These are phyloP conservation scores for Stegodyphus mimosarum DNA, from an alignment of 1,140 invertebrate species.

Conservation along the genomic window DNA sequence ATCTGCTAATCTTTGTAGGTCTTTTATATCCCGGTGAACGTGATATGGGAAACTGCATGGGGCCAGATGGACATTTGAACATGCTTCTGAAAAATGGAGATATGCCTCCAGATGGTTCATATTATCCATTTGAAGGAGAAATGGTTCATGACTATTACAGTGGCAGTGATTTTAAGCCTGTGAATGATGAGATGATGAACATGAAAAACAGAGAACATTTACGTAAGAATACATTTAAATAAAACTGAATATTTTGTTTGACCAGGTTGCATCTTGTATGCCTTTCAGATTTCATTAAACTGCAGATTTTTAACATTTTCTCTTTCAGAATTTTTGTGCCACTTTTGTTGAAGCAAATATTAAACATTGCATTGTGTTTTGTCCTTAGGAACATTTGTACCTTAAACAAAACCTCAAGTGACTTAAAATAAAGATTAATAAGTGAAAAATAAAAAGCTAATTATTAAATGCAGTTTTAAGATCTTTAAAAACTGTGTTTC, in stretches of 20 bases:
- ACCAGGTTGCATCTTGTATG: too few species aligned
- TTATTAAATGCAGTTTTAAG: too few species aligned
- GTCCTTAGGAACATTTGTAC: too few species aligned
- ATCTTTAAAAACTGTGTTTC: too few species aligned
- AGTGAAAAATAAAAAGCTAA: too few species aligned
- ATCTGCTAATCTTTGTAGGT: slow-evolving; percentile 20
- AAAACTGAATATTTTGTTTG: neutral
- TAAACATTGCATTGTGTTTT: too few species aligned
- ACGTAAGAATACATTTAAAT: slow-evolving; percentile 58
- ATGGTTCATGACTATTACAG: slow-evolving; percentile 62
- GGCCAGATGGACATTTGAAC: slow-evolving; percentile 47
- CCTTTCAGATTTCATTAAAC: too few species aligned
- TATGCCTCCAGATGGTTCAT: slow-evolving; percentile 49
- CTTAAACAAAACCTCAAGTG: too few species aligned
- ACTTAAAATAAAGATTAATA: too few species aligned
- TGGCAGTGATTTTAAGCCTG: slow-evolving; percentile 63
- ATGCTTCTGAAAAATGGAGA: slow-evolving; percentile 40
- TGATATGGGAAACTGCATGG: slow-evolving; percentile 40
- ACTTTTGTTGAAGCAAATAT: too few species aligned
- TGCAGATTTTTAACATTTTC: too few species aligned
- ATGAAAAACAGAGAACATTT: slow-evolving; percentile 63
- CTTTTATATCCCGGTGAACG: slow-evolving; percentile 52
- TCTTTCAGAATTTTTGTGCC: too few species aligned
- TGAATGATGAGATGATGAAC: slow-evolving; percentile 63
- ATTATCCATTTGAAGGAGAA: slow-evolving; percentile 57